Base-by-base conservation (phyloP, 64 coral and sea anemone genomes). In the Exaiptasia diaphana region DNA sequence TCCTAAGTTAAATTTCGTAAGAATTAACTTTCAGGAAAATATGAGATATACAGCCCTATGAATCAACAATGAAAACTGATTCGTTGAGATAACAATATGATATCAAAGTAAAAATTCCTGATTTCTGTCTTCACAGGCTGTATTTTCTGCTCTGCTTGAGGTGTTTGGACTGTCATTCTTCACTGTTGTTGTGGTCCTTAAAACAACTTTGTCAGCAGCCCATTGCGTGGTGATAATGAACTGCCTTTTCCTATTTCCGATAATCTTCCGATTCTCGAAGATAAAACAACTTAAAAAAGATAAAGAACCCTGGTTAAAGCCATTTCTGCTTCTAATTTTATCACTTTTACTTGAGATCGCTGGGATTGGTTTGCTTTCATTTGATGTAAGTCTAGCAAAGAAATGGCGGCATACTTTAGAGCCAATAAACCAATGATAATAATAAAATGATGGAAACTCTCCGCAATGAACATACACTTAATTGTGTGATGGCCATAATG, bases 81-180 rank as follows among this genome's bases (percentile, higher is more conserved):
- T n/a, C n/a, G n/a, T n/a, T n/a, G n/a, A n/a, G n/a, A n/a, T n/a
- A n/a, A n/a, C n/a, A n/a, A n/a, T n/a, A n/a, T n/a, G n/a, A n/a
- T n/a, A n/a, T n/a, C n/a, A n/a, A n/a, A n/a, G n/a, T n/a, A n/a
- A 54, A 54, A 12, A n/a, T 57, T n/a, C 20, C 3, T 13, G 1
- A 24, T 23, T 42, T 40, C 40, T 71, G 7, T 71, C 20, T 0
- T 27, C 26, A 2, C 86, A 88, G 86, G 61, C 46, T 62, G 34
- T 88, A 14, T 0, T 73, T 12, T 46, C 50, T 41, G 62, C 49
- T 72, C 4, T 73, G 3, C 17, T 91, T 18, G 89, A 91, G 79
- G 74, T 91, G 14, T 49, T 52, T 79, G 63, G 73, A 17, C 74
- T 91, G 18, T 91, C 64, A n/a, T 85, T 53, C 50, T 91, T 91